phyloP scores from a whole-genome alignment of 2,797 vertebrate species.

The Gouania willdenowi region DNA sequence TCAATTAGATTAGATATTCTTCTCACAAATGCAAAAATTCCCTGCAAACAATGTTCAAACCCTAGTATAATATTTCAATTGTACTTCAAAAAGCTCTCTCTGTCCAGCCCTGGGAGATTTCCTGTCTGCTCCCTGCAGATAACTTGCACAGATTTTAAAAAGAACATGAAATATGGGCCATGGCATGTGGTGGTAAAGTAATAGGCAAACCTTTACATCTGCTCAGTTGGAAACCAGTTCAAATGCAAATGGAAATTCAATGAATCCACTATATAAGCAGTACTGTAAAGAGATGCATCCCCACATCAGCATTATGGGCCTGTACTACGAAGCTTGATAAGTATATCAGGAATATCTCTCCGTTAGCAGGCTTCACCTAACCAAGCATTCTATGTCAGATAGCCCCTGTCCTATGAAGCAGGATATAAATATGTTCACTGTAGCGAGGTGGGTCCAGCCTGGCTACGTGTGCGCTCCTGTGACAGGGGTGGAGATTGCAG shows the following conservation, averaged over 20 bases:
- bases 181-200: slow-evolving; percentile 30
- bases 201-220: slow-evolving; percentile 50
- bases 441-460: too few species aligned
- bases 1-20: too few species aligned
- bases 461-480: too few species aligned
- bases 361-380: too few species aligned
- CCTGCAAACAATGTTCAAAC: background rate
- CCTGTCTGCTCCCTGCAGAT: slow-evolving; percentile 32
- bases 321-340: too few species aligned
- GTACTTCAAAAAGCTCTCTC: slow-evolving; percentile 33
- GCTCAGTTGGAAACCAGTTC: slow-evolving; percentile 36
- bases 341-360: too few species aligned
- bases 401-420: too few species aligned
- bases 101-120: slow-evolving; percentile 29
- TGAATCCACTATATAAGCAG: slow-evolving; percentile 33
- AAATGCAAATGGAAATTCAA: slow-evolving; percentile 25
- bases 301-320: too few species aligned
- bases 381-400: too few species aligned
- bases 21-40: background rate
- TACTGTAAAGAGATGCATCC: slow-evolving; percentile 24
- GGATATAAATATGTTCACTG: too few species aligned
- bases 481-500: too few species aligned
- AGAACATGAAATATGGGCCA: slow-evolving; percentile 41
- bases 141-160: slow-evolving; percentile 31
- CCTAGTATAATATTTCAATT: slow-evolving; percentile 29